These are phyloP conservation scores for Falco novaeseelandiae DNA, from an alignment of 2,797 vertebrate genomes.

Conservation along the genomic window DNA sequence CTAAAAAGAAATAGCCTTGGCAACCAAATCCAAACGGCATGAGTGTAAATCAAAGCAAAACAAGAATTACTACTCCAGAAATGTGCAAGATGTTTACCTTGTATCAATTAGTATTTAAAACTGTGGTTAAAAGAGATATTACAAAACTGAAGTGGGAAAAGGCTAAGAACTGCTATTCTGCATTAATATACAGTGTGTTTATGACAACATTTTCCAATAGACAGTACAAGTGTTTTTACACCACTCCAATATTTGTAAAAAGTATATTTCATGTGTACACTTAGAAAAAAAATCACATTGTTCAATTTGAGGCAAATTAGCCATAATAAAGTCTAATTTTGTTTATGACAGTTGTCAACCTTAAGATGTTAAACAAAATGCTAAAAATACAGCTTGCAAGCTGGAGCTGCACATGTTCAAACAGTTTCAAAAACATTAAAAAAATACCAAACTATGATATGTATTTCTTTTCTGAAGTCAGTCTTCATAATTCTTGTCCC, in stretches of 20 bases:
- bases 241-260: conserved; percentile 59
- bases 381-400: conserved; percentile 61
- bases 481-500: conserved; percentile 45
- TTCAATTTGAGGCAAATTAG: conserved; percentile 63
- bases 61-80: conserved; percentile 72
- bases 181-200: conserved; percentile 61
- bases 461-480: conserved; percentile 49
- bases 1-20: conserved; percentile 65
- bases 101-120: conserved; percentile 67
- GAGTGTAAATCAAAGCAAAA: conserved; percentile 66
- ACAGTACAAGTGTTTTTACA: conserved; percentile 68
- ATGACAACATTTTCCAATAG: conserved; percentile 56
- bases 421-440: conserved; percentile 41
- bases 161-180: conserved; percentile 53
- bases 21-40: conserved; percentile 68
- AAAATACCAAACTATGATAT: conserved; percentile 50
- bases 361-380: conserved; percentile 59
- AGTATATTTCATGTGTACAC: conserved; percentile 68
- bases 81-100: conserved; percentile 74
- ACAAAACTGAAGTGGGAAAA: conserved; percentile 58
- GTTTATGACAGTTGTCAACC: conserved; percentile 38
- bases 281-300: conserved; percentile 62
- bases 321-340: conserved; percentile 62
- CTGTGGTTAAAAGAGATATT: conserved; percentile 56
- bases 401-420: conserved; percentile 64